These are phyloP conservation scores for Aptenodytes forsteri DNA, from an alignment of 2,113 vertebrate genomes.

Conservation along the genomic window DNA sequence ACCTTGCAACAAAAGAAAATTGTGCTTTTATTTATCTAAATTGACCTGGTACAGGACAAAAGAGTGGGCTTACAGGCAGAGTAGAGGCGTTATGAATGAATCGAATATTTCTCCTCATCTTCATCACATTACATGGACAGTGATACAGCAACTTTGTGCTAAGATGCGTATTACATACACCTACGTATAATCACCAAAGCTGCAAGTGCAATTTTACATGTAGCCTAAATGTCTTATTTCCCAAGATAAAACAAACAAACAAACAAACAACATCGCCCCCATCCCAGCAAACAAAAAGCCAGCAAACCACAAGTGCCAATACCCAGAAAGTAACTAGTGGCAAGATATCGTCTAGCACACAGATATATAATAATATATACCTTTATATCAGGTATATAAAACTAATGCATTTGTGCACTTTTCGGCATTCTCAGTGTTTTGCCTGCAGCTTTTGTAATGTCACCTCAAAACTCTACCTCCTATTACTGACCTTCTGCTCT, in stretches of 20 bases:
- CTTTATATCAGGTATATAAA: neutral
- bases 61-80: rapidly evolving
- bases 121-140: neutral
- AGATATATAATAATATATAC: neutral
- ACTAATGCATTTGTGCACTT: neutral
- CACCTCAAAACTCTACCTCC: neutral
- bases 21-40: neutral
- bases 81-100: neutral
- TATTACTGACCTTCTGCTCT: neutral
- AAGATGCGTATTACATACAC: neutral
- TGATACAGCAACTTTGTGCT: neutral
- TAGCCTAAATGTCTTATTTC: neutral
- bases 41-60: neutral
- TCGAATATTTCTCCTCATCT: neutral
- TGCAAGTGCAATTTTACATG: neutral
- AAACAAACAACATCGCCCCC: too few relatives aligned
- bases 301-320: neutral
- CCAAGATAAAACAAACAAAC: neutral
- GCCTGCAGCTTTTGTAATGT: neutral
- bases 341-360: neutral
- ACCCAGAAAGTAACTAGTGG: neutral
- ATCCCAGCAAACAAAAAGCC: neutral
- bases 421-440: neutral
- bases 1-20: neutral
- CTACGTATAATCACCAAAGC: neutral